Base-by-base conservation (phyloP, 2,888 invertebrate species). In the Pseudococcus viburni region DNA sequence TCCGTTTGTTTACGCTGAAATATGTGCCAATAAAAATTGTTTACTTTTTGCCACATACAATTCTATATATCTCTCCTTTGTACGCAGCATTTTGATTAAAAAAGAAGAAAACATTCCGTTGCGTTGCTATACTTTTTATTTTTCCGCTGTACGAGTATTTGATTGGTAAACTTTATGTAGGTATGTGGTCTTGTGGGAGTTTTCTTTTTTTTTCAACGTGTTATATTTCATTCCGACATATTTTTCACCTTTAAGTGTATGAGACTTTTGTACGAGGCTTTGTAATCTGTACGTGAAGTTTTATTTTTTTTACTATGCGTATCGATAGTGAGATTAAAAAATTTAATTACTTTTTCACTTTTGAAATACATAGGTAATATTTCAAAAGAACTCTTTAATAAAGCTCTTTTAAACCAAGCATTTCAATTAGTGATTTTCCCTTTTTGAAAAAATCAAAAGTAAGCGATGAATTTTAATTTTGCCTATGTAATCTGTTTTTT, bases 11-110 rank as follows among this genome's bases (percentile, higher is more conserved):
- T 46, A 83, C 80, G 80, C 19, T 83, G 46, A 83, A 83, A 83
- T 83, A 83, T 83, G 80, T 83, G 80, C 80, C 80, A 46, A 83
- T 83, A 83, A 83, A 83, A 83, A 83, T 83, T 83, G 80, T 83
- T 42, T 83, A 19, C 80, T 83, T 83, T 83, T 83, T 46, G 11
- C 80, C 80, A 46, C 26, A 42, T 9, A 46, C 80, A 83, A 83
- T 83, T 46, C 80, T 46, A 80, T 80, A 17, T 33, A 46, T 83
- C 12, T 46, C 12, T 46, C 12, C 46, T 83, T 83, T 83, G 80
- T 83, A 46, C 42, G 80, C 19, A 46, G 46, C 19, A 83, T 46
- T 83, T 83, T 83, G 80, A 83, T 83, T 39, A 83, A 83, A 83
- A 83, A 83, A 83, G 64, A 64, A 64, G 15, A 64, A 64, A 64